Percentiles rank a stretch among this genome's conserved stretches.
Conservation (phyloP, 2,888 invertebrate species). For the Timandra comae region DNA sequence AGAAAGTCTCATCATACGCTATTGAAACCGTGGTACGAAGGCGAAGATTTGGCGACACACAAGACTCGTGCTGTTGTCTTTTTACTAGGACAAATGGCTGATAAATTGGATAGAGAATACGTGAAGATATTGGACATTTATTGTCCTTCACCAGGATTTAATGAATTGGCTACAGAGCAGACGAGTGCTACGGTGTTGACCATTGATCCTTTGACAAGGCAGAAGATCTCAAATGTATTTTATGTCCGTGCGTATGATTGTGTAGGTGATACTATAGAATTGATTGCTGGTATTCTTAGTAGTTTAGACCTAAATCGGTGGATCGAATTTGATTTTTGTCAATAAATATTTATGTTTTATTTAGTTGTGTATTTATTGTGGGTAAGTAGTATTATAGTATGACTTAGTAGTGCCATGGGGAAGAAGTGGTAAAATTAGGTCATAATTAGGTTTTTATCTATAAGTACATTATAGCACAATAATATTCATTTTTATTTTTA, state of each 20-base stretch:
- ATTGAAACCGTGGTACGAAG: slow-evolving; percentile 56
- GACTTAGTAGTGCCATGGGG: too few relatives aligned
- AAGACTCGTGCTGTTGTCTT: slow-evolving; percentile 46
- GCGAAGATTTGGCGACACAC: slow-evolving; percentile 38
- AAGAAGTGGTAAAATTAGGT: too few relatives aligned
- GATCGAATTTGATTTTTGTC: slow-evolving; percentile 64
- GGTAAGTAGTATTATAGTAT: too few relatives aligned
- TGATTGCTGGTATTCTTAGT: slow-evolving; percentile 52
- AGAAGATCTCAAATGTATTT: slow-evolving; percentile 39
- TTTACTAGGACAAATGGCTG: slow-evolving; percentile 43
- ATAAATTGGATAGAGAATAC: slow-evolving; percentile 47
- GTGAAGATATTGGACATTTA: slow-evolving; percentile 23
- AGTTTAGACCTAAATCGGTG: slow-evolving; percentile 61
- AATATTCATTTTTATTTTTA: too few relatives aligned
- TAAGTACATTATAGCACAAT: too few relatives aligned
- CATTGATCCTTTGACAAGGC: slow-evolving; percentile 15
- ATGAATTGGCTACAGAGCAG: slow-evolving; percentile 1
- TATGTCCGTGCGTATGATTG: slow-evolving; percentile 47
- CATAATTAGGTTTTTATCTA: too few relatives aligned
- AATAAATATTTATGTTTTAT: too few relatives aligned
- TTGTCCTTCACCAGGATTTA: neutral
- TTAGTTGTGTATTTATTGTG: too few relatives aligned
- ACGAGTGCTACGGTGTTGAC: neutral
- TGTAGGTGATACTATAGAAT: slow-evolving; percentile 42
- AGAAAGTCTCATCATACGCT: slow-evolving; percentile 41